Evolutionary conservation across 2,797 vertebrate genomes (phyloP).

Genomic region (Lagocephalus sceleratus): DNA sequence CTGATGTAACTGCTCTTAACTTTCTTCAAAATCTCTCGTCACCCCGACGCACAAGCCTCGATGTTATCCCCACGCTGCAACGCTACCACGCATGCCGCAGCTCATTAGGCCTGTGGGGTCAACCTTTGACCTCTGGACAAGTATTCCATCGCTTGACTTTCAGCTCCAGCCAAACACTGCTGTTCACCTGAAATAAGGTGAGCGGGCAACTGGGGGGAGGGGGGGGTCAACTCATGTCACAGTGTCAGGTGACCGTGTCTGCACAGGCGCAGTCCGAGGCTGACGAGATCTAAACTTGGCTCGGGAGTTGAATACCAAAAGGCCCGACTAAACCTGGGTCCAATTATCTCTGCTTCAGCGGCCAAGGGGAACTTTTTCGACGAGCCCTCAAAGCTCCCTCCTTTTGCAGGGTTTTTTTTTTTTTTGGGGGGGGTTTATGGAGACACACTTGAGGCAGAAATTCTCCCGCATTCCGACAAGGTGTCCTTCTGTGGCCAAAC

Average conservation of each 20-base stretch:
- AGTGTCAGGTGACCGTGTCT: constrained; percentile 14
- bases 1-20: too few species aligned
- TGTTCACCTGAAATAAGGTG: constrained; percentile 12
- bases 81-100: background rate
- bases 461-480: constrained; percentile 34
- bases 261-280: constrained; percentile 26
- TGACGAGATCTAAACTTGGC: constrained; percentile 66
- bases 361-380: constrained; percentile 68
- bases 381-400: constrained; percentile 50
- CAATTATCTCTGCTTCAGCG: constrained; percentile 73
- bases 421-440: constrained; percentile 38
- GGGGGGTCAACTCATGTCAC: constrained; percentile 35
- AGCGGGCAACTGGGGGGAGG: constrained; percentile 13
- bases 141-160: background rate
- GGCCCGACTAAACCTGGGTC: constrained; percentile 67
- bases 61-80: too few species aligned
- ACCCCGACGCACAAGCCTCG: too few species aligned
- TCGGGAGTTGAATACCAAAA: constrained; percentile 62
- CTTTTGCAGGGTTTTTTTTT: constrained; percentile 32
- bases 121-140: constrained; percentile 17
- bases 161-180: too few species aligned
- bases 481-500: constrained; percentile 44
- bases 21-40: too few species aligned
- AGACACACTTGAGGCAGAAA: constrained; percentile 45
- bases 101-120: constrained; percentile 12